A percentile compares a stretch with the other conserved stretches of the same genome.
Conservation (phyloP, 2,888 invertebrate species). For the Archaeoteleia sp. region DNA sequence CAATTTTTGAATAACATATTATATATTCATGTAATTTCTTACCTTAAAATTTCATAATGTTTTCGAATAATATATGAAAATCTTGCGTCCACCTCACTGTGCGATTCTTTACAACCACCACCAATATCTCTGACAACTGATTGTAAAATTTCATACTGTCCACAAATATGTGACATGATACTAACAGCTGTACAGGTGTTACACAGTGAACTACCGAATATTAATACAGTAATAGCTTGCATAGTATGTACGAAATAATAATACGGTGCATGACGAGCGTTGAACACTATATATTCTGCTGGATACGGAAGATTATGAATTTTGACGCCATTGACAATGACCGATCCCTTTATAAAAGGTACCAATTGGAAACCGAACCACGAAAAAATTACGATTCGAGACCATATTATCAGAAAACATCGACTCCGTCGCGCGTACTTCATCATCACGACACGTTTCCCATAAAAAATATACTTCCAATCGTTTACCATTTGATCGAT, state of each 20-base stretch:
- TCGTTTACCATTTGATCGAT: conserved; percentile 18
- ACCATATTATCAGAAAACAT: neutral
- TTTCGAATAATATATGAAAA: conserved; percentile 4
- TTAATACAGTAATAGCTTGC: conserved; percentile 3
- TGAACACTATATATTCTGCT: conserved; percentile 8
- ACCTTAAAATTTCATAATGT: conserved; percentile 19
- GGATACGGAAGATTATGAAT: conserved; percentile 26
- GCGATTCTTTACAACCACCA: neutral
- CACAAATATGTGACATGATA: conserved; percentile 25
- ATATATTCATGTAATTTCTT: no score
- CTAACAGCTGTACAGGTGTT: conserved; percentile 27
- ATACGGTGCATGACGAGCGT: conserved; percentile 9
- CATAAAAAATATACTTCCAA: conserved; percentile 12
- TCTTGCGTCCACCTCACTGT: neutral
- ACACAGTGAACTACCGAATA: conserved; percentile 9
- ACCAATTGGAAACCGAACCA: neutral
- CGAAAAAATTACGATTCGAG: neutral
- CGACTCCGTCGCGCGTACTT: conserved; percentile 3
- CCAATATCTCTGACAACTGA: neutral
- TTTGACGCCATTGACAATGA: conserved; percentile 3
- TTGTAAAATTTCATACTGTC: conserved; percentile 21
- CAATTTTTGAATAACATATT: no score
- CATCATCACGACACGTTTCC: conserved; percentile 13
- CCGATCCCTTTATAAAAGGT: neutral
- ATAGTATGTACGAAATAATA: conserved; percentile 6